phyloP scores from a whole-genome alignment of 1,140 invertebrate genomes.

The Papilio polytes region DNA sequence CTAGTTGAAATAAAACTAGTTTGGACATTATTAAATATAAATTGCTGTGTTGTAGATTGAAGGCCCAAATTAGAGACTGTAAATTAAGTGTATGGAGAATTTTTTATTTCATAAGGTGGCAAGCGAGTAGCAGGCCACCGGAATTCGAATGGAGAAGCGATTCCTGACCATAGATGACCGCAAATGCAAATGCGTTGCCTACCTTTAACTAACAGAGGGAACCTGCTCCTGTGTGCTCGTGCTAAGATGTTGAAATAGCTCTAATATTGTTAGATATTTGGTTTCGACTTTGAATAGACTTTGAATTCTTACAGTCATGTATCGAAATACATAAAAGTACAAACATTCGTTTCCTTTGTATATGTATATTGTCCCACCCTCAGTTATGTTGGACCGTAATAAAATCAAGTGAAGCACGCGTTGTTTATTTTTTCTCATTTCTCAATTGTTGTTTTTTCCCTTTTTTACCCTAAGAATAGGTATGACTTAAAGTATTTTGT shows the following conservation, averaged over 20 bases:
- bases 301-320: neutral
- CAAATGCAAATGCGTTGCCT: too few species aligned
- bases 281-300: too few species aligned
- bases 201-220: too few species aligned
- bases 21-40: neutral
- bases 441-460: neutral
- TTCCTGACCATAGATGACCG: too few species aligned
- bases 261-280: too few species aligned
- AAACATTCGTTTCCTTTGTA: neutral
- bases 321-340: neutral
- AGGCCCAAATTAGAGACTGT: neutral
- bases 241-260: too few species aligned
- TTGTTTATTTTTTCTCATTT: conserved; percentile 21
- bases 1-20: neutral
- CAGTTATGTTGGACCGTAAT: conserved; percentile 12
- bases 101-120: too few species aligned
- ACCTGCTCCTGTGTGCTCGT: too few species aligned
- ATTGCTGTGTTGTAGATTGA: too few species aligned
- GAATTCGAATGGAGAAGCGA: too few species aligned
- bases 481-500: neutral
- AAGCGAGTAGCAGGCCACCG: too few species aligned
- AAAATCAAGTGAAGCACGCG: conserved; percentile 7
- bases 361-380: conserved; percentile 9
- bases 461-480: neutral
- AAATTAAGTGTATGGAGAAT: too few species aligned